Base-by-base conservation (phyloP, 2,113 vertebrate species). In the Pyrgilauda ruficollis region DNA sequence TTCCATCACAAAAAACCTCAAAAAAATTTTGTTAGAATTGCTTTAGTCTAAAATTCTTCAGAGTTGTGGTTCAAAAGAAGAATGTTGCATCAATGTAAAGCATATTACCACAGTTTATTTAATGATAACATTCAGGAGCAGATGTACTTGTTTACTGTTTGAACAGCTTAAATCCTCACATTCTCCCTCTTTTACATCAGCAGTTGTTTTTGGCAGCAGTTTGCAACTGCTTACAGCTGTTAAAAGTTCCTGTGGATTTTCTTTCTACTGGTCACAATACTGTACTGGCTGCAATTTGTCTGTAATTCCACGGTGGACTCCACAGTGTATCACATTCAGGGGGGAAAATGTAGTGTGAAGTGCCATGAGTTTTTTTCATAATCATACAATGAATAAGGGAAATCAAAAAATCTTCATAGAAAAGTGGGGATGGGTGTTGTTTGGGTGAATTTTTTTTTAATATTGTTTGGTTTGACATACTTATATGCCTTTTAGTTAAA, bases 141-240 rank as follows among this genome's bases (percentile, higher is more conserved):
- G 94, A 95, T 96, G 94, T 94, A 81, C 76, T 96, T 94, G 85
- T 92, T 96, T 91, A 95, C 56, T 93, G 62, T 94, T 96, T 85
- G 84, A 85, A 79, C 62, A 85, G 62, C 44, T 94, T 73, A 82
- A 83, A 77, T 93, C 70, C 70, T 90, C 55, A 53, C 85, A 81
- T 95, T 94, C 90, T 80, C 68, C 35, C 64, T 73, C 70, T 94
- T 94, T 93, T 88, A 90, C 92, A 90, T 93, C 88, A 86, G 75
- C 79, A 53, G 79, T 93, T 91, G 75, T 70, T 75, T 86, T 94
- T 96, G 90, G 85, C 85, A 96, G 90, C 56, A 18, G 1, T 55
- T 64, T 74, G 41, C 75, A 94, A 77, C 64, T 87, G 79, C 88
- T 93, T 86, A 77, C 90, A 95, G 90, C 95, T 97, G 94, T 63